Evolutionary conservation across 2,113 vertebrate species (phyloP).

Genomic region (Kryptolebias marmoratus): DNA sequence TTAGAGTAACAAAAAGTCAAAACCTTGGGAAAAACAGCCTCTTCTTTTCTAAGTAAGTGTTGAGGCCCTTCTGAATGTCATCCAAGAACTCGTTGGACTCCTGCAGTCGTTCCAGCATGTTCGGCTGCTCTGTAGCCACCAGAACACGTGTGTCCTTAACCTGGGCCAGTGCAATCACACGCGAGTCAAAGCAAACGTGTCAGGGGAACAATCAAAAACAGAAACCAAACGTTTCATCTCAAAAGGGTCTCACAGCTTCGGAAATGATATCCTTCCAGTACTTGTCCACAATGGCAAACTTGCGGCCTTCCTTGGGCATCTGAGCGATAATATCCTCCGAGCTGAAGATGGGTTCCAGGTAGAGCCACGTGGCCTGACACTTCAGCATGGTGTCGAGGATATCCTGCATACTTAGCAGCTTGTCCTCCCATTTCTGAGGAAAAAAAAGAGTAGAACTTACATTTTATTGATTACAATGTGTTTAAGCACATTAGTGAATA

Average conservation of each 20-base stretch:
- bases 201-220: not conserved
- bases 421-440: conserved; percentile 88
- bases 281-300: conserved; percentile 86
- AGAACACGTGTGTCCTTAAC: conserved; percentile 78
- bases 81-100: conserved; percentile 88
- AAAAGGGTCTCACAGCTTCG: conserved; percentile 80
- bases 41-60: conserved; percentile 91
- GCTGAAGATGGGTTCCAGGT: conserved; percentile 94
- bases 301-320: conserved; percentile 93
- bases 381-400: conserved; percentile 88
- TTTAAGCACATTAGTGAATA: no score
- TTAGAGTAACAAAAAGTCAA: conserved; percentile 20
- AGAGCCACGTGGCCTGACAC: conserved; percentile 91
- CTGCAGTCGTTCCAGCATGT: conserved; percentile 86
- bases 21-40: conserved; percentile 92
- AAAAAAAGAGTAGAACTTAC: no score
- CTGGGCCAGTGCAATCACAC: conserved; percentile 43
- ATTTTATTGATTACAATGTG: no score
- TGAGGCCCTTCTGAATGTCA: conserved; percentile 91
- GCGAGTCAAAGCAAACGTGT: not conserved
- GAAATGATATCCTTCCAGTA: conserved; percentile 88
- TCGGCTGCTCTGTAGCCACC: conserved; percentile 76
- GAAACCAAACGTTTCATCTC: not conserved
- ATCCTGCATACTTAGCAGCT: conserved; percentile 86
- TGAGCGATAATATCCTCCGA: conserved; percentile 92